Base-by-base conservation (phyloP, 2,797 vertebrate genomes). In the Poecile montanus region DNA sequence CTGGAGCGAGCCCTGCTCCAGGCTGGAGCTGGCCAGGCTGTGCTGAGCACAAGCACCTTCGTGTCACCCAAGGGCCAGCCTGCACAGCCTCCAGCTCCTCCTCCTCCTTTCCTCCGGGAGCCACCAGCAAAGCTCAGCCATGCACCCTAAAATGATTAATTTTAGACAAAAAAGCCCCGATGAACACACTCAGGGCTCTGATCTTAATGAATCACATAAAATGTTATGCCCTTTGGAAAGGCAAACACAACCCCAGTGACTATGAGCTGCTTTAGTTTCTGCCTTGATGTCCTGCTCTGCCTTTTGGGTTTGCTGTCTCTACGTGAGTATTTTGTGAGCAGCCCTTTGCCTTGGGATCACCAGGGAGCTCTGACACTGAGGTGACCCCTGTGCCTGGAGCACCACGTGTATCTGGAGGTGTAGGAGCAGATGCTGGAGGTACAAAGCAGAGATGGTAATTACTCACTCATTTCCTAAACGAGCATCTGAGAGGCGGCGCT, bases 171-270 rank as follows among this genome's bases (percentile, higher is more conserved):
- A 45, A 50, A 48, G 68, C 62, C 81, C 58, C 74, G 50, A 12
- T 40, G 62, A 85, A 65, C 78, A 78, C 70, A 58, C 50, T 62
- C 72, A 8, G 84, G 75, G 81, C 84, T 73, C 81, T 83, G 45
- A 92, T 91, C 85, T 88, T 85, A 88, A 92, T 80, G 89, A 94
- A 74, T 92, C 72, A 16, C 47, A 11, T 36, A 45, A 85, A 92
- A 91, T 34, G 54, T 85, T 84, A 40, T 89, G 92, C 75, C 89
- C 82, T 93, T 95, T 93, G 79, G 92, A 95, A 94, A 91, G 72
- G 30, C 89, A 92, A 95, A 88, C 23, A 77, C 54, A 94, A 45
- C 51, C 75, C 27, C 6, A 16, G 65, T 68, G 86, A 91, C 89
- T 83, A 85, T 6, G 50, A 85, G 47, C 48, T 5, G 4, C 61